phyloP scores from a whole-genome alignment of 2,797 vertebrate species.

The Mus caroli region DNA sequence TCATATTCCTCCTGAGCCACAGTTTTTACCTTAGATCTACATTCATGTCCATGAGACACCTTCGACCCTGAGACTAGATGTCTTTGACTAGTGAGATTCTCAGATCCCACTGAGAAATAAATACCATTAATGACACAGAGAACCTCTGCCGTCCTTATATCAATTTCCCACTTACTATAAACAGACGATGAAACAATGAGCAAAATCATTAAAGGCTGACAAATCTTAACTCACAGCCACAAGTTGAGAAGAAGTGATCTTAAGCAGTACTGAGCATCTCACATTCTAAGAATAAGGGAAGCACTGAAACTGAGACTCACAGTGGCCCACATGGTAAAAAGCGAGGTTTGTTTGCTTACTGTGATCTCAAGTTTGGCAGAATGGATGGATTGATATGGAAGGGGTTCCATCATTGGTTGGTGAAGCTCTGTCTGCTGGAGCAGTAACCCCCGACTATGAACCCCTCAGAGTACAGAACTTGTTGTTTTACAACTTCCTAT shows the following conservation, averaged over 20 bases:
- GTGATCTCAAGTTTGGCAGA: background rate
- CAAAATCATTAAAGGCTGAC: background rate
- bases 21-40: background rate
- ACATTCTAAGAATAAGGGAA: background rate
- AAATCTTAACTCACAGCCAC: background rate
- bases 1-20: fast-evolving
- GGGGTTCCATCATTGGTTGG: no score
- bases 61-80: background rate
- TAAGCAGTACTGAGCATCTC: background rate
- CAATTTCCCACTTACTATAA: background rate
- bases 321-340: background rate
- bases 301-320: background rate
- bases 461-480: no score
- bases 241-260: background rate
- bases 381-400: background rate
- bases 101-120: background rate
- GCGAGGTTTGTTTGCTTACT: background rate
- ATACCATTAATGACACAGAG: background rate
- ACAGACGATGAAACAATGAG: background rate
- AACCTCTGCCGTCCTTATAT: background rate
- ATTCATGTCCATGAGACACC: background rate
- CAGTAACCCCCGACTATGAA: fast-evolving
- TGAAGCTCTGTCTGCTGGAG: background rate
- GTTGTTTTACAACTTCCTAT: background rate
- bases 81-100: background rate